Evolutionary conservation across 23 tunicate genomes (phyloP).

Genomic region (Styela clava): DNA sequence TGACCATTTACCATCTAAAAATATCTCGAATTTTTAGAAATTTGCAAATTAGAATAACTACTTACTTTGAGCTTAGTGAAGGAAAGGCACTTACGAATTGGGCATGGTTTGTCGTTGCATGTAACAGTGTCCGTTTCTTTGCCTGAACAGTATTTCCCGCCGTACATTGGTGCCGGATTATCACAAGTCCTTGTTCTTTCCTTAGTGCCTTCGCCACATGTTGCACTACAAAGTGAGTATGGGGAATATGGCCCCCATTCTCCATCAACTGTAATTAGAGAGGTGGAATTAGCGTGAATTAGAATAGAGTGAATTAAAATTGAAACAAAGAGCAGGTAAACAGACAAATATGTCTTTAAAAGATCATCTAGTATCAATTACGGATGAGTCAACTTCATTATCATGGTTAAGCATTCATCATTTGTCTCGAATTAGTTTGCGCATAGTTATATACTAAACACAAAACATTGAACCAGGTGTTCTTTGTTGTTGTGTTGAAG

Average conservation of each 20-base stretch:
- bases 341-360: no score
- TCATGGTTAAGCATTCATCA: not conserved
- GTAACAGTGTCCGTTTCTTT: slow-evolving; percentile 28
- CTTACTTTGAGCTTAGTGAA: no score
- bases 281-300: no score
- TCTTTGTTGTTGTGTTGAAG: not conserved
- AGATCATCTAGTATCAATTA: not conserved
- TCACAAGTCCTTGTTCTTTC: slow-evolving; percentile 61
- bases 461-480: not conserved
- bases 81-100: slow-evolving; percentile 80
- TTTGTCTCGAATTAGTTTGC: not conserved
- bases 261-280: slow-evolving; percentile 59
- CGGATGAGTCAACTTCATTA: not conserved
- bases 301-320: not conserved
- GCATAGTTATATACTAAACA: not conserved
- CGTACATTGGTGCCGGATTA: slow-evolving; percentile 80
- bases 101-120: slow-evolving; percentile 62
- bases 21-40: not conserved
- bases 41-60: no score
- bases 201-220: slow-evolving; percentile 70
- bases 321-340: no score
- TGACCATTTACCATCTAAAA: slow-evolving; percentile 71
- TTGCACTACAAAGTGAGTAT: slow-evolving; percentile 51
- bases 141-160: slow-evolving; percentile 68
- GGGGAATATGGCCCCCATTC: slow-evolving; percentile 74